Evolutionary conservation across 2,797 vertebrate genomes (phyloP), one percentile per base, ranked within the genome.

Genomic region (Gymnodraco acuticeps): DNA sequence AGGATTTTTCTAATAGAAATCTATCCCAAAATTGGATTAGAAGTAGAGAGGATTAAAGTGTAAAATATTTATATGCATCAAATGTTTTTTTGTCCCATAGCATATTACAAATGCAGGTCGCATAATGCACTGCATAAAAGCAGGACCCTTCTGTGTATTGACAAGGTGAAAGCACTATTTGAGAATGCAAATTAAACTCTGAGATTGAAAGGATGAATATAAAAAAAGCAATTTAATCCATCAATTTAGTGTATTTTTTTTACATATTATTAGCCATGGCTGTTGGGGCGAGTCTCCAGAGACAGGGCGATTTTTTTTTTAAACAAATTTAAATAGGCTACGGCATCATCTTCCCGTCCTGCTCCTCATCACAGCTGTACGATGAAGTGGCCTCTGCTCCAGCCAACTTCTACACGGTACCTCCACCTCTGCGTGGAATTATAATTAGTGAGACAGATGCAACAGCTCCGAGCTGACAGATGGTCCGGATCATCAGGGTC

Each of bases 361-460:
- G 69, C 59, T 67, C 5, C 54, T 70, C 50, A 61, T 79, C 68
- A 16, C 41, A 12, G 19, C 45, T 47, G 70, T 55, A 72, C 56
- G 70, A 15, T 70, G 67, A 78, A 55, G 70, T 80, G 82, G 77
- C 78, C 78, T 73, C 56, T 67, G 81, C 84, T 83, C 74, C 46
- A 73, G 52, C 65, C 80, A 82, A 73, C 87, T 89, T 79, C 64
- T 79, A 65, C 68, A 50, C 43, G 62, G 53, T 62, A 64, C 77
- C 81, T 84, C 43, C 48, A 78, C 77, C 64, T 85, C 75, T 51
- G 74, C 46, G 67, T 53, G 77, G 83, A 87, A 82, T 85, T 76
- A 63, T 74, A 89, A 92, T 88, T 84, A 89, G 72, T 70, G 78
- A 77, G 70, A 79, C 84, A 85, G 84, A 90, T 91, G 86, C 88